Base-by-base conservation (phyloP, 1,140 invertebrate species). In the Drosophila seguyi region DNA sequence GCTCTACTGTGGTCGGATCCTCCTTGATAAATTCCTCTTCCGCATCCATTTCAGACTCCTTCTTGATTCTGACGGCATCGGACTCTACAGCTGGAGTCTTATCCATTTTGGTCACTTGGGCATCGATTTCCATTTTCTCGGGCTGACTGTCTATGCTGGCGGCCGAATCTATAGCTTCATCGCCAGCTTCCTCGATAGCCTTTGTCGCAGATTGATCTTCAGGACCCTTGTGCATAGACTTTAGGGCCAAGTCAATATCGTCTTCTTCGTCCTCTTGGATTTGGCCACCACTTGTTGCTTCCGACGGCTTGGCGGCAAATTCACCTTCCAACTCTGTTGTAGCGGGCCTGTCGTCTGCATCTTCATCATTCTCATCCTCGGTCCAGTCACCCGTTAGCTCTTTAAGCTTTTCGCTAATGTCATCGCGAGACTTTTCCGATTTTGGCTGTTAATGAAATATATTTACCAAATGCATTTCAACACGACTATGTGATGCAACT, bases 331-430 rank as follows among this genome's bases (percentile, higher is more conserved):
- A 34, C 50, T 84, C 84, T 20, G 77, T 45, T 4, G 60, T 77
- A 4, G 65, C 75, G 4, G 71, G 58, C 44, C 85, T 75, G 2
- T 73, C 73, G 36, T 74, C 41, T 6, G 39, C 62, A 31, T 88
- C 76, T 5, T 92, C 91, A 6, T 92, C 91, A 41, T 92, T 90
- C 27, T 92, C 91, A 73, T 92, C 91, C 42, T 92, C 91, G 39
- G 86, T 81, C 91, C 91, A 92, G 74, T 92, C 91, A 10, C 90
- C 88, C 16, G 91, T 91, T n/a, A 92, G 68, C 58, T 91, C 88
- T 10, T 92, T 92, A 29, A 92, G 75, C 63, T 91, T 92, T 73
- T 91, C 76, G 31, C 90, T 92, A 39, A 92, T 91, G 45, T 88
- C 85, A 63, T 88, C 84, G n/a, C 85, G 75, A 36, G 82, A 77